These are phyloP conservation scores for Drosophila diplacantha DNA, from an alignment of 2,888 invertebrate species.

Conservation along the genomic window DNA sequence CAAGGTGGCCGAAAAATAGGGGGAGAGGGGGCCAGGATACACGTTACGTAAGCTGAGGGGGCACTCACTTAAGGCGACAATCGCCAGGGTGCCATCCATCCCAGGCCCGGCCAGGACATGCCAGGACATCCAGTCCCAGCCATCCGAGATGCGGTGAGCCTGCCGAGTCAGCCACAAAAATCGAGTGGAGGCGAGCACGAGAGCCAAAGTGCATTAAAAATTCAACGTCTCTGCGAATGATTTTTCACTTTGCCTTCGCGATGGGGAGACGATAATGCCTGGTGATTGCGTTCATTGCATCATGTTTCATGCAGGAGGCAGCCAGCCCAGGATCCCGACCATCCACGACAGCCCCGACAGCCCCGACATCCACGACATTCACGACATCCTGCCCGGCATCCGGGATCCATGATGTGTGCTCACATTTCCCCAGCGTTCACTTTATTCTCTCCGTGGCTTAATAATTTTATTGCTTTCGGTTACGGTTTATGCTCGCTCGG, in stretches of 20 bases:
- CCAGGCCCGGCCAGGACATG: neutral
- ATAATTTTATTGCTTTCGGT: constrained; percentile 61
- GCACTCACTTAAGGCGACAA: constrained; percentile 27
- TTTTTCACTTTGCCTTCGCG: constrained; percentile 38
- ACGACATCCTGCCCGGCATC: constrained; percentile 7
- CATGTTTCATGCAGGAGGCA: constrained; percentile 45
- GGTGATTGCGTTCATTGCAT: constrained; percentile 50
- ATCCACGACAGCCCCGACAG: neutral
- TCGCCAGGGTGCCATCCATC: constrained; percentile 16
- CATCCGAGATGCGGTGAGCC: constrained; percentile 4
- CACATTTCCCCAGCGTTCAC: constrained; percentile 59
- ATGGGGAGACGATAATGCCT: constrained; percentile 39
- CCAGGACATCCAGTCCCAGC: neutral
- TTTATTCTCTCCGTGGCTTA: constrained; percentile 55
- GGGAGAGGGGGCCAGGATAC: neutral
- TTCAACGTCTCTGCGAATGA: constrained; percentile 48
- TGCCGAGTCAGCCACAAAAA: constrained; percentile 40
- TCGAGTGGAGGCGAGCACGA: too few relatives aligned
- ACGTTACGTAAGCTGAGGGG: constrained; percentile 27
- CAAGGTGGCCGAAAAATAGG: constrained; percentile 10
- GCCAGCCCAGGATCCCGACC: constrained; percentile 1
- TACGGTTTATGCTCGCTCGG: constrained; percentile 34
- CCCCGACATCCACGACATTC: neutral
- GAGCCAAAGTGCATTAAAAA: constrained; percentile 61
- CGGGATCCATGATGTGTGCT: constrained; percentile 21